These are phyloP conservation scores for Premnoplex brunnescens DNA, from an alignment of 2,797 vertebrate species.

Conservation along the genomic window DNA sequence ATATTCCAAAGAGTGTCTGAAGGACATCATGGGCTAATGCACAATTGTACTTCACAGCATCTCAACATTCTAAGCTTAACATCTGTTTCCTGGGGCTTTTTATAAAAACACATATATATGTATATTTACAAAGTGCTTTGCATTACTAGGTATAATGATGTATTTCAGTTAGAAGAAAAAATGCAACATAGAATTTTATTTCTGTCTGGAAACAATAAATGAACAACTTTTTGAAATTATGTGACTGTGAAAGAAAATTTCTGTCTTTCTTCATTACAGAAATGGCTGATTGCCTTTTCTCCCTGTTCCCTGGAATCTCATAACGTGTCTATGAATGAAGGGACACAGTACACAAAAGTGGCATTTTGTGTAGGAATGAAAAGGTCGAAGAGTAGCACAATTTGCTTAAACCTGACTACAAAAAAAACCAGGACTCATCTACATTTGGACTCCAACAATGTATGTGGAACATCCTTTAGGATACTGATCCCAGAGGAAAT, in stretches of 20 bases:
- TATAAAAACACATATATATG: background rate
- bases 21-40: background rate
- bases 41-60: background rate
- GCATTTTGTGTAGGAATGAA: background rate
- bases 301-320: background rate
- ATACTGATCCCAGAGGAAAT: background rate
- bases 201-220: conserved; percentile 63
- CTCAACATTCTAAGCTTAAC: background rate
- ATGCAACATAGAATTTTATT: background rate
- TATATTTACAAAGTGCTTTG: background rate
- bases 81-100: conserved; percentile 34
- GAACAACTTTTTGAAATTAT: conserved; percentile 9
- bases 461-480: background rate
- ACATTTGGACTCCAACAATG: background rate
- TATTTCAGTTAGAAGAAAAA: conserved; percentile 41
- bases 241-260: conserved; percentile 31
- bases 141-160: conserved; percentile 32
- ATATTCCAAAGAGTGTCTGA: background rate
- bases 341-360: background rate
- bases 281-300: conserved; percentile 26
- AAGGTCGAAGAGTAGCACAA: background rate
- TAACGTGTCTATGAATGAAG: background rate
- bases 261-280: conserved; percentile 42
- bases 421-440: background rate
- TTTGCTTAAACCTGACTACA: conserved; percentile 26